These are phyloP conservation scores for Catocala sponsa DNA, from an alignment of 2,888 invertebrate genomes.

Conservation along the genomic window DNA sequence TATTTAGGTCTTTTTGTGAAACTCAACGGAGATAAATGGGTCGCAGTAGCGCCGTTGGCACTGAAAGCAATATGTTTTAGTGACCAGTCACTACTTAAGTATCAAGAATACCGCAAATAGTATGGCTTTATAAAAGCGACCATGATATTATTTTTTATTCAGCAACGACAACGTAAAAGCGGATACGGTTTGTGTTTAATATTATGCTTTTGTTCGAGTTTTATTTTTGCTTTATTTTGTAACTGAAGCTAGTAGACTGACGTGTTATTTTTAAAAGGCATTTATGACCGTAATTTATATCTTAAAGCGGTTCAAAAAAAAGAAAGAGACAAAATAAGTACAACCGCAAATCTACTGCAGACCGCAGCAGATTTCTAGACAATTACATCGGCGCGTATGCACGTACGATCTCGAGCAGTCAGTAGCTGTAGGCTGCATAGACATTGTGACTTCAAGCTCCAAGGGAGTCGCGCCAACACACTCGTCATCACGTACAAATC, in stretches of 20 bases:
- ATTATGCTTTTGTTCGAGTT: background rate
- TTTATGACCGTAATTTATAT: no score
- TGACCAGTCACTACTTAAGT: conserved; percentile 19
- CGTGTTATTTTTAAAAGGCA: no score
- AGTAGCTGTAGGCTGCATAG: conserved; percentile 29
- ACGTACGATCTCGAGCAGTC: conserved; percentile 22
- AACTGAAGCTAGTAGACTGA: no score
- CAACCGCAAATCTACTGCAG: conserved; percentile 1
- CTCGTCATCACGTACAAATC: conserved; percentile 45
- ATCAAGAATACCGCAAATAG: background rate
- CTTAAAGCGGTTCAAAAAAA: no score
- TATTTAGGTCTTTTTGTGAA: conserved; percentile 37
- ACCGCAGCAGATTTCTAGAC: conserved; percentile 41
- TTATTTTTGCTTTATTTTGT: background rate
- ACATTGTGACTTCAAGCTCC: conserved; percentile 28
- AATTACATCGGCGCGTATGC: conserved; percentile 43
- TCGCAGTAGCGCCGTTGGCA: conserved; percentile 20
- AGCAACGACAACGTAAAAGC: background rate
- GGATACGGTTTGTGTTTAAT: background rate
- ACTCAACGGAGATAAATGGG: conserved; percentile 39
- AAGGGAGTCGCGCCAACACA: conserved; percentile 41
- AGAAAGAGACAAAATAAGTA: background rate
- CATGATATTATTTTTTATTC: background rate
- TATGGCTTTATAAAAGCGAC: background rate
- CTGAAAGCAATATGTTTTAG: conserved; percentile 25